Base-by-base conservation (phyloP, 2,888 invertebrate species). In the Thymelicus acteon region DNA sequence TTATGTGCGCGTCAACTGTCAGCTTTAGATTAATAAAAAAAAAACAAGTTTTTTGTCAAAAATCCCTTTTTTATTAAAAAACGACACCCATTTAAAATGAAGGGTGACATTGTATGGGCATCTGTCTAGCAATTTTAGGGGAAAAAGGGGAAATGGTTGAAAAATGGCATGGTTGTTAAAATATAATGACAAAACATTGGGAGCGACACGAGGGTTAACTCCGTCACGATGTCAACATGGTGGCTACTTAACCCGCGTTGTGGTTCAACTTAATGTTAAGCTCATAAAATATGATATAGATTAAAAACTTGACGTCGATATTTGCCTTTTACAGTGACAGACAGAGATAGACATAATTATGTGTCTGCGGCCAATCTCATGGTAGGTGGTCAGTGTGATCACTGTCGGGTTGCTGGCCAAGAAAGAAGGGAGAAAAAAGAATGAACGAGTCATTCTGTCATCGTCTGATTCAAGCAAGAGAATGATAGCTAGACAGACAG, bases 1-100 rank as follows among this genome's bases (percentile, higher is more conserved):
- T 93, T 93, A 93, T 89, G 81, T 93, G 79, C 92, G 93, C 93
- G 93, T 93, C 93, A 93, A 92, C 91, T 92, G 93, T 92, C 93
- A 82, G 92, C 91, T 93, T 92, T 92, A 83, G 87, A 89, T 86
- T 87, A 82, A 84, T 78, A 83, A 83, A 85, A 87, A 89, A 90
- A 87, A 86, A 80, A 80, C 70, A 75, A 63, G 74, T 47, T 76
- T 75, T 82, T 80, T 77, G 77, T 83, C 84, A 86, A 87, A 90
- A 86, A 83, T 75, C 74, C 80, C 70, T 75, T 73, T 79, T 90
- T 89, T 88, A 75, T 76, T 78, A 80, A 87, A 88, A 87, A 85
- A 80, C 86, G 90, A 92, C 91, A 89, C 79, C 89, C 92, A 90
- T 92, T 93, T 90, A 91, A 90, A 91, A 90, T 87, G 80, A 85